A percentile compares a stretch with the other conserved stretches of the same genome.
Conservation (phyloP, 2,113 vertebrate genomes). For the Dermatemys mawii region DNA sequence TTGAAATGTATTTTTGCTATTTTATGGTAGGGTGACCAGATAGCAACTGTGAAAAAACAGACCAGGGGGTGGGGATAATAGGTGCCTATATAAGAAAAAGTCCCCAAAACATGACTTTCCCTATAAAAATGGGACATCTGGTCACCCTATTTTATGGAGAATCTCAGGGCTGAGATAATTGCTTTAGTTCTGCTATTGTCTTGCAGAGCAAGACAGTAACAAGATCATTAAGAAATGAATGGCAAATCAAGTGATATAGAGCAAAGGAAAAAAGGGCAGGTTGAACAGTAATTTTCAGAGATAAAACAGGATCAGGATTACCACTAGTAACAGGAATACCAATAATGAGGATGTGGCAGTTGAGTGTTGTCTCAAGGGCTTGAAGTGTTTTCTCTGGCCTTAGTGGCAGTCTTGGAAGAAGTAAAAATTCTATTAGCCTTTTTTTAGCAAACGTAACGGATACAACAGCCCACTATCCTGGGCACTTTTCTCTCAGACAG, state of each 20-base stretch:
- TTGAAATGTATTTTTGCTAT: slow-evolving; percentile 22
- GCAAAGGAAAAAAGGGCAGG: neutral
- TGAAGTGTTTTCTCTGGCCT: neutral
- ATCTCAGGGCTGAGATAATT: slow-evolving; percentile 23
- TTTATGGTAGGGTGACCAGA: neutral
- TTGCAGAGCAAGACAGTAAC: neutral
- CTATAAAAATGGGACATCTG: too few species aligned
- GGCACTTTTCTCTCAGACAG: neutral
- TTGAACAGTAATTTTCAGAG: neutral
- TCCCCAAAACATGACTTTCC: too few species aligned
- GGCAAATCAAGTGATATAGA: neutral
- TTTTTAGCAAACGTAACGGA: neutral
- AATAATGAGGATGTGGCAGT: neutral
- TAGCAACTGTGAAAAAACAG: too few species aligned
- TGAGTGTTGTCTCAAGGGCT: neutral
- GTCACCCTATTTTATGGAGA: slow-evolving; percentile 4
- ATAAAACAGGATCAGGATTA: neutral
- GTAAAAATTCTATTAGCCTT: neutral
- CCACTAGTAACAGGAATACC: neutral
- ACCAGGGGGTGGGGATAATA: too few species aligned
- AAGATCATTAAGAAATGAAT: slow-evolving; percentile 19
- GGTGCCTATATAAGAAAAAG: too few species aligned
- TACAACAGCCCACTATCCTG: neutral
- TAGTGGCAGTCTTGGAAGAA: neutral
- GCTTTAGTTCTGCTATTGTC: neutral